Percentiles rank a stretch among this genome's conserved stretches.
Conservation (phyloP, 2,888 invertebrate species). For the Bembecia ichneumoniformis region DNA sequence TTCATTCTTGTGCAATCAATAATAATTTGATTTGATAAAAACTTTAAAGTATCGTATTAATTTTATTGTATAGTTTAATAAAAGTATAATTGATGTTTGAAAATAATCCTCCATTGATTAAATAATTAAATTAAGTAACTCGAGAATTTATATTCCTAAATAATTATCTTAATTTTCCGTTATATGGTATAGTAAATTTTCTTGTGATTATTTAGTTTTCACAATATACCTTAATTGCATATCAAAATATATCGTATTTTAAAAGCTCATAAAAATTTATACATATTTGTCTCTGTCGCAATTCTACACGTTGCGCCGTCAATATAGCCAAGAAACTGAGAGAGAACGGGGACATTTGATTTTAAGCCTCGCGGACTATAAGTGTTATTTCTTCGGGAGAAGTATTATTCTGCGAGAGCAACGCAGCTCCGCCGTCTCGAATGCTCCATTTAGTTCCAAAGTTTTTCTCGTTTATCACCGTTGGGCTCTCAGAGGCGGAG, state of each 20-base stretch:
- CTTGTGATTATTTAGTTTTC: neutral
- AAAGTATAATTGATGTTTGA: too few relatives aligned
- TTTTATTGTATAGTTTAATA: too few relatives aligned
- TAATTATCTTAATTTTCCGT: too few relatives aligned
- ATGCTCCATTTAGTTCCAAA: constrained; percentile 73
- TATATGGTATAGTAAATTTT: too few relatives aligned
- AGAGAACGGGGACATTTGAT: constrained; percentile 66
- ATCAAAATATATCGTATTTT: constrained; percentile 1
- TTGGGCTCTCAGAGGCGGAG: constrained; percentile 70
- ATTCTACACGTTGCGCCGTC: constrained; percentile 44
- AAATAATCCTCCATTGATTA: too few relatives aligned
- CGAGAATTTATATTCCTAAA: too few relatives aligned
- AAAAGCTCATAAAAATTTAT: constrained; percentile 23
- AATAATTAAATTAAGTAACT: too few relatives aligned
- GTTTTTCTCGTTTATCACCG: constrained; percentile 74
- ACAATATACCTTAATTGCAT: constrained; percentile 3
- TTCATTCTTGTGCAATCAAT: too few relatives aligned
- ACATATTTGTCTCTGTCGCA: constrained; percentile 38
- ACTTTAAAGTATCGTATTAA: too few relatives aligned
- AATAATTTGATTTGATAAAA: too few relatives aligned
- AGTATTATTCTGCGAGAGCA: constrained; percentile 70
- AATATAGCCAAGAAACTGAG: constrained; percentile 44
- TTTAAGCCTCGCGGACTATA: constrained; percentile 72
- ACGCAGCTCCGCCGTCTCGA: constrained; percentile 67
- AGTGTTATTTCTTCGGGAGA: constrained; percentile 70